Base-by-base conservation (phyloP, 2,113 vertebrate genomes). In the Aviceda subcristata region DNA sequence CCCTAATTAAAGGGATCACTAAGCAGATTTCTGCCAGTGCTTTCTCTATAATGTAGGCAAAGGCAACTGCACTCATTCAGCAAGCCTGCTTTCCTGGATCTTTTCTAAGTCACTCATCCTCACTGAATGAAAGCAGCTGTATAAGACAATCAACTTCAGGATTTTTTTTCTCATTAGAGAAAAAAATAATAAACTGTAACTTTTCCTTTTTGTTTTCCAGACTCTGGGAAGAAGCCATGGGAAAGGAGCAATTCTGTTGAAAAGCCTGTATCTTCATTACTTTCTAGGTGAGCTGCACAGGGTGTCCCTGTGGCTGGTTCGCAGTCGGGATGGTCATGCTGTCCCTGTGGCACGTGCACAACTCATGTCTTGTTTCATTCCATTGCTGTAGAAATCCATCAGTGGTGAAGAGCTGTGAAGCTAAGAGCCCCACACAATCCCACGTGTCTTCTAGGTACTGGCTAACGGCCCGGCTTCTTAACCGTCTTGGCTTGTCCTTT, bases 211-310 rank as follows among this genome's bases (percentile, higher is more conserved):
- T 95, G 34, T 55, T 93, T 95, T 97, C 45, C 95, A 99, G 99
- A 99, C 97, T 98, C 99, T 96, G 94, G 99, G 97, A 99, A 99
- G 98, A 99, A 99, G 97, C 99, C 99, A 92, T 99, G 99, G 99
- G 99, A 99, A 80, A 98, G 99, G 95, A 99, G 99, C 97, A 99
- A 99, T 98, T 99, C 99, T 48, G 98, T 99, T 96, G 99, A 99
- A 92, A 99, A 99, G 95, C 98, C 99, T 14, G 97, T 98, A 92
- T 95, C 98, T 92, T 99, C 99, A 5, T 94, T 99, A 95, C 98
- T 99, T 66, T 99, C 99, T 94, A 99, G 99, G 99, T 99, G 95
- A 98, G 98, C 96, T 74, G 43, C 72, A 32, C 0, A 4, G 66
- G 36, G 38, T 66, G 76, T 63, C 72, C 46, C 51, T 23, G 57